Conservation (phyloP, 2,888 invertebrate genomes). For the Chalcis sispes region DNA sequence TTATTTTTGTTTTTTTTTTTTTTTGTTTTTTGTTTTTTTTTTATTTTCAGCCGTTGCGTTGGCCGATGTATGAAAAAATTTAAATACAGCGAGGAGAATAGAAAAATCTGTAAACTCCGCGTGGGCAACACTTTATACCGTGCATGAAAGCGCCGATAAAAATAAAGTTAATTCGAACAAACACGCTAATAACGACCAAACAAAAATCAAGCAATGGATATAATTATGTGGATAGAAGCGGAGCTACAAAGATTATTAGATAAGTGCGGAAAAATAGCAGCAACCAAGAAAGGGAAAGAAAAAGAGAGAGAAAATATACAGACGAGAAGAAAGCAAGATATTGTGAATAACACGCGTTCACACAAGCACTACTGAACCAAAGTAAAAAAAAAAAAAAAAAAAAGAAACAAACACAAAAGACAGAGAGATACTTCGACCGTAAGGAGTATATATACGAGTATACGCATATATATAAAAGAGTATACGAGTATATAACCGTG, state of each 20-base stretch:
- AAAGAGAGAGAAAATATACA: too few relatives aligned
- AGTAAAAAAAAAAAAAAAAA: slow-evolving; percentile 2
- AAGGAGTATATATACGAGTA: background rate
- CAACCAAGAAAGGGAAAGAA: too few relatives aligned
- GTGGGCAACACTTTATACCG: too few relatives aligned
- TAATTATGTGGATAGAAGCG: slow-evolving; percentile 29
- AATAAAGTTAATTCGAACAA: slow-evolving; percentile 23
- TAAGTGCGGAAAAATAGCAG: slow-evolving; percentile 27
- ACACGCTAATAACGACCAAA: slow-evolving; percentile 19
- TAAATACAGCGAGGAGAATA: too few relatives aligned
- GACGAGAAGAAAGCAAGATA: slow-evolving; percentile 26
- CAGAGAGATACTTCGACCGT: too few relatives aligned
- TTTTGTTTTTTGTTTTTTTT: too few relatives aligned
- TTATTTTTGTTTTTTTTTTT: too few relatives aligned
- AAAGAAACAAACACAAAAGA: slow-evolving; percentile 3
- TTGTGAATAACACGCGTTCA: background rate
- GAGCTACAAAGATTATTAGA: slow-evolving; percentile 36
- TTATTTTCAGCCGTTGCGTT: too few relatives aligned
- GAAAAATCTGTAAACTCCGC: too few relatives aligned
- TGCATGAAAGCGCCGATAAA: background rate
- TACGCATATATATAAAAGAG: background rate
- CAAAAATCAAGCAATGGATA: background rate
- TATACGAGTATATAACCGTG: background rate
- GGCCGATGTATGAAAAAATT: too few relatives aligned
- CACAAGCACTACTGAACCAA: background rate